Evolutionary conservation across 2,797 vertebrate species (phyloP), one percentile per base, ranked within the genome.

Genomic region (Halcyon smyrnensis): DNA sequence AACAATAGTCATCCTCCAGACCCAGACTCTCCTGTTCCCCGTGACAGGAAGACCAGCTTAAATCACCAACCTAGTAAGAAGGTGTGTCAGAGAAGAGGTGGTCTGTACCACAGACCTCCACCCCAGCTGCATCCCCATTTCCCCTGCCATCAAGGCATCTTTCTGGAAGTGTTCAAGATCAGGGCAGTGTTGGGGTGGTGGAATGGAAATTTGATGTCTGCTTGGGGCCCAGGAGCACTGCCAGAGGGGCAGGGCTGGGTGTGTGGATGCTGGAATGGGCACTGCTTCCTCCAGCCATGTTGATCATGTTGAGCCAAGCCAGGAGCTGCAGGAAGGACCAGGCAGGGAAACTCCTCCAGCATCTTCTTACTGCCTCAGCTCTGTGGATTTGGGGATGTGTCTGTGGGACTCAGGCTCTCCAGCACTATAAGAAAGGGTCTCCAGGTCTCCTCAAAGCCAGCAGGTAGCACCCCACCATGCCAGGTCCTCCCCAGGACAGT

Each of bases 361-460:
- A 90, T 34, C 62, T 67, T 80, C 36, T 68, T 74, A 37, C 57
- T 92, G 65, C 56, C 87, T 57, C 89, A 92, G 86, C 48, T 84
- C 70, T 78, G 81, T 1, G 0, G 48, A 39, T 65, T 4, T 73
- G 20, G 50, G 57, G 51, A 74, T 1, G 0, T 13, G 17, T 59
- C 48, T 69, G 45, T 78, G 48, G 27, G 25, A 65, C 41, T 76
- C 16, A 43, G 48, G 37, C 51, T 74, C 30, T 80, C 57, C 67
- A 71, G 37, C 0, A 0, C 34, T 48, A 8, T 15, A 27, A 79
- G 50, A 75, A 89, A 62, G 12, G 23, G 25, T 68, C 5, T 78
- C 32, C 45, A 37, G 17, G 6, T 76, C 34, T 87, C 30, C 60
- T 69, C 60, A 82, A 59, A 79, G 23, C 20, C 56, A 76, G 19